Conservation (phyloP, 2,113 vertebrate genomes). For the Halcyon malimbica region DNA sequence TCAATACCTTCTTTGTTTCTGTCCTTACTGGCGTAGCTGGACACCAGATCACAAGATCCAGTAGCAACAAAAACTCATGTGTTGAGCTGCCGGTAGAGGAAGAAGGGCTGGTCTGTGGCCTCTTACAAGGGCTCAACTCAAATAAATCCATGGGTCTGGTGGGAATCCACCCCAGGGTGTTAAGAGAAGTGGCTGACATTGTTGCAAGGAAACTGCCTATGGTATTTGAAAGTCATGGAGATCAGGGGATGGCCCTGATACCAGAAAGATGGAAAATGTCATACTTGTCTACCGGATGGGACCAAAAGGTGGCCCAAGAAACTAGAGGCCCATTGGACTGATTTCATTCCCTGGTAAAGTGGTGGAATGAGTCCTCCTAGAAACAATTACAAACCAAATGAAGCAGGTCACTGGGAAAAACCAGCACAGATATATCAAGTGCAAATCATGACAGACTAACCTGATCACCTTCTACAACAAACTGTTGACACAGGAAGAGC, state of each 20-base stretch:
- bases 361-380: not conserved
- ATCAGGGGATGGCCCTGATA: not conserved
- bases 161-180: fast-evolving
- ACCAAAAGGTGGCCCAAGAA: not conserved
- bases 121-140: not conserved
- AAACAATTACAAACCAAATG: not conserved
- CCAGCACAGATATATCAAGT: not conserved
- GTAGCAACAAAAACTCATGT: too few species aligned
- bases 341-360: not conserved
- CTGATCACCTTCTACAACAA: not conserved
- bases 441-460: not conserved
- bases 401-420: not conserved
- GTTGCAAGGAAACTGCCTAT: not conserved
- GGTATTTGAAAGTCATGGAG: not conserved
- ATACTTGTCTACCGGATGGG: not conserved
- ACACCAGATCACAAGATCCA: too few species aligned
- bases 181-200: not conserved
- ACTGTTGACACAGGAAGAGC: not conserved
- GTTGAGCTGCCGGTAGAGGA: too few species aligned
- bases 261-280: not conserved
- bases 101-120: too few species aligned
- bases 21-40: not conserved
- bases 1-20: not conserved
- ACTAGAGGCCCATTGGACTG: not conserved
- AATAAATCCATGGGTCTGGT: not conserved